These are phyloP conservation scores for Sturnus vulgaris DNA, from an alignment of 2,113 vertebrate genomes.

Conservation along the genomic window DNA sequence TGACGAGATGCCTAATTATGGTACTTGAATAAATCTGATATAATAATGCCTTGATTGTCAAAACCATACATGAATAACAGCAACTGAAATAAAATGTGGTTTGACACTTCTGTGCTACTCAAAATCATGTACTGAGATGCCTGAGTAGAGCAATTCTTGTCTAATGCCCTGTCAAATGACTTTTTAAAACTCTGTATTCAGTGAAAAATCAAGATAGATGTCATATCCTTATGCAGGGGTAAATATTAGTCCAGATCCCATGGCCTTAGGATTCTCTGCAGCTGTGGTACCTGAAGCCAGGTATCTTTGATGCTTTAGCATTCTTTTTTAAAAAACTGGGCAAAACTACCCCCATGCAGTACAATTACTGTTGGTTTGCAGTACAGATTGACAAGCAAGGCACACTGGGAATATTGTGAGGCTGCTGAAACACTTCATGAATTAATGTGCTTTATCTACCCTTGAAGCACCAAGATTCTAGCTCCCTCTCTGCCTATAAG, in stretches of 20 bases:
- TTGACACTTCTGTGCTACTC: background rate
- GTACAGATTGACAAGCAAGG: background rate
- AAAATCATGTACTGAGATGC: background rate
- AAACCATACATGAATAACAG: background rate
- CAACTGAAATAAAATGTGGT: background rate
- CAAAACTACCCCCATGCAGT: background rate
- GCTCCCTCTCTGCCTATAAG: background rate
- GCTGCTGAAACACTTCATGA: background rate
- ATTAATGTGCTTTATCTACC: background rate
- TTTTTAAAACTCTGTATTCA: background rate
- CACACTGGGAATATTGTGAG: background rate
- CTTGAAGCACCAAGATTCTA: background rate
- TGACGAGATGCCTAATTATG: background rate
- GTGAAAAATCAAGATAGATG: slow-evolving; percentile 6
- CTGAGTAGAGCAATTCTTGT: background rate
- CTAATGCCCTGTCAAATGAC: background rate
- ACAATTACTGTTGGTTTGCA: background rate
- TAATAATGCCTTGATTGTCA: background rate
- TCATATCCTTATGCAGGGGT: background rate
- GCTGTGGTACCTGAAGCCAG: background rate
- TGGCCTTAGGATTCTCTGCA: background rate
- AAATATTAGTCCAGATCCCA: background rate
- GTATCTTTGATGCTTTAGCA: background rate
- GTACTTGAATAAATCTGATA: background rate
- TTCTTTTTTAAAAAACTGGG: background rate